Evolutionary conservation across 2,113 vertebrate genomes (phyloP).

Genomic region (Mirounga angustirostris): DNA sequence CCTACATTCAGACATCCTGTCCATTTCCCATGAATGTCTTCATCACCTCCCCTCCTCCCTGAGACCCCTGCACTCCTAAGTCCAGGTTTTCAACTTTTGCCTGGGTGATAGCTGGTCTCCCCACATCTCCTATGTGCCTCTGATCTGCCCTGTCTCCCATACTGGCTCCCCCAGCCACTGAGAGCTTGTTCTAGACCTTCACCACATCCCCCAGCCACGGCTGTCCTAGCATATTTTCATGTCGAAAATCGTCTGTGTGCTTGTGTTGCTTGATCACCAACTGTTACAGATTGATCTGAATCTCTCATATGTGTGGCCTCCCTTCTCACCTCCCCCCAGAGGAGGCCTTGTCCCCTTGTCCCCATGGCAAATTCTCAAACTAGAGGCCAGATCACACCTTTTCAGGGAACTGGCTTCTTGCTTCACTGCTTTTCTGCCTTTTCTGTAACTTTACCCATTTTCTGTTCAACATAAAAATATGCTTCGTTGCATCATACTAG

Average conservation of each 20-base stretch:
- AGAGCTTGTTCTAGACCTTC: background rate
- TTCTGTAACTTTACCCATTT: background rate
- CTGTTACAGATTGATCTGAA: background rate
- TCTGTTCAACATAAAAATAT: background rate
- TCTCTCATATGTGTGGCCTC: background rate
- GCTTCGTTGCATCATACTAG: background rate
- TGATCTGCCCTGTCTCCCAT: background rate
- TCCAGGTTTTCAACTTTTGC: background rate
- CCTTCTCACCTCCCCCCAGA: background rate
- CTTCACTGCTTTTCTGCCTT: background rate
- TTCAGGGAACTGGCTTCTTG: background rate
- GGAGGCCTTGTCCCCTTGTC: background rate
- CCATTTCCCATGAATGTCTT: accelerated
- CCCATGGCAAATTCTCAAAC: background rate
- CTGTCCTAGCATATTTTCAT: background rate
- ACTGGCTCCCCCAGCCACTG: no score
- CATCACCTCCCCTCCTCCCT: background rate
- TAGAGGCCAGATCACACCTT: background rate
- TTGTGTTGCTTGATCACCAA: background rate
- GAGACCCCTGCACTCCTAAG: background rate
- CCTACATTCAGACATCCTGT: no score
- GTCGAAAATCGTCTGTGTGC: accelerated
- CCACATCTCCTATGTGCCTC: background rate
- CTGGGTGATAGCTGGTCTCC: background rate
- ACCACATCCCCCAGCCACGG: no score